These are phyloP conservation scores for Lethenteron reissneri DNA, from an alignment of 2,113 vertebrate species.

Conservation along the genomic window DNA sequence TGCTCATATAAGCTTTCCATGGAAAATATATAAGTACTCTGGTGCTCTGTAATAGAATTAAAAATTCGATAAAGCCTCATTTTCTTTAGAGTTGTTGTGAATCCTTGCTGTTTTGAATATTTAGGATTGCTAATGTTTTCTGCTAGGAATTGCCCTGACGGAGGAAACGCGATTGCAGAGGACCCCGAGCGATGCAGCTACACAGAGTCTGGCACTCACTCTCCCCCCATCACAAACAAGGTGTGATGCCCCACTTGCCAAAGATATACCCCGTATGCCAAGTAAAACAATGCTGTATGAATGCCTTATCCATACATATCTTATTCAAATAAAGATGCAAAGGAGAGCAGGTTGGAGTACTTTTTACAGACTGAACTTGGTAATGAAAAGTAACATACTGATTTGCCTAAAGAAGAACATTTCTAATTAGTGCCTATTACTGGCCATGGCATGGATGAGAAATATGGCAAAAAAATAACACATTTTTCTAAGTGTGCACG, in stretches of 20 bases:
- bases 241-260: constrained; percentile 20
- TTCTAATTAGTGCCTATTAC: too few species aligned
- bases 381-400: too few species aligned
- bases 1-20: background rate
- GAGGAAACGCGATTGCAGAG: constrained; percentile 80
- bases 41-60: background rate
- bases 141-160: constrained; percentile 58
- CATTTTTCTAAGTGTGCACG: too few species aligned
- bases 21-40: background rate
- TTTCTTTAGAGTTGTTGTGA: background rate
- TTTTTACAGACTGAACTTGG: too few species aligned
- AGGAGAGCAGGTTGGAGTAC: too few species aligned
- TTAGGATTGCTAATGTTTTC: background rate
- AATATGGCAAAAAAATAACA: too few species aligned
- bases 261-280: too few species aligned
- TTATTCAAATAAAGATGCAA: too few species aligned
- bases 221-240: constrained; percentile 59
- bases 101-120: background rate
- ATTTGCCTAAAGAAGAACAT: too few species aligned
- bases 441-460: too few species aligned
- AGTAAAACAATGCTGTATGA: too few species aligned
- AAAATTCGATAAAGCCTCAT: background rate
- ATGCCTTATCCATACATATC: too few species aligned
- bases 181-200: constrained; percentile 68
- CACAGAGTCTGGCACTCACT: constrained; percentile 56